Evolutionary conservation across 35 echinoderm and acorn worm genomes (phyloP).

Genomic region (Eucidaris tribuloides): DNA sequence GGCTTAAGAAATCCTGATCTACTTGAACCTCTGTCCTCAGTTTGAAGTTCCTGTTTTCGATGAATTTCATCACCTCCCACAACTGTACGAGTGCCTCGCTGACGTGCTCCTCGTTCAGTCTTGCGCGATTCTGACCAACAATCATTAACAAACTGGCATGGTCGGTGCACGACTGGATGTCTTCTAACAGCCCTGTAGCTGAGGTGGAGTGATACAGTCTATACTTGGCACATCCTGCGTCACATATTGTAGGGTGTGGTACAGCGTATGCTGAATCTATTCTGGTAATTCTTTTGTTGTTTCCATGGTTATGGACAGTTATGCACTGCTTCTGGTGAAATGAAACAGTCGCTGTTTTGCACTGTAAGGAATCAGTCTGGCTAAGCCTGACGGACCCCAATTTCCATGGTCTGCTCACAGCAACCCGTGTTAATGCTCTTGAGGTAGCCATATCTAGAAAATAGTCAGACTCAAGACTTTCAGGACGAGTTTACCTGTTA

Average conservation of each 20-base stretch:
- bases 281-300: background rate
- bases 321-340: background rate
- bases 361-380: background rate
- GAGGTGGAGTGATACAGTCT: background rate
- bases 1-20: constrained; percentile 30
- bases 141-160: background rate
- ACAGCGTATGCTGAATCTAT: background rate
- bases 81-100: constrained; percentile 10
- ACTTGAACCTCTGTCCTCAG: background rate
- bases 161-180: background rate
- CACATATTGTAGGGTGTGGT: background rate
- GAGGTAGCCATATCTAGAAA: no score
- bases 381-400: background rate
- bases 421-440: no score
- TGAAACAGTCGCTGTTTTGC: background rate
- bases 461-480: no score
- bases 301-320: background rate
- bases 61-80: constrained; percentile 21
- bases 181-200: background rate
- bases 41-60: background rate
- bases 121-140: constrained; percentile 23
- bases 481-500: no score
- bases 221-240: no score
- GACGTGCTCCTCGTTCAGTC: background rate
- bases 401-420: background rate